Evolutionary conservation across 2,113 vertebrate genomes (phyloP), one percentile per base, ranked within the genome.

Genomic region (Microtus pennsylvanicus): DNA sequence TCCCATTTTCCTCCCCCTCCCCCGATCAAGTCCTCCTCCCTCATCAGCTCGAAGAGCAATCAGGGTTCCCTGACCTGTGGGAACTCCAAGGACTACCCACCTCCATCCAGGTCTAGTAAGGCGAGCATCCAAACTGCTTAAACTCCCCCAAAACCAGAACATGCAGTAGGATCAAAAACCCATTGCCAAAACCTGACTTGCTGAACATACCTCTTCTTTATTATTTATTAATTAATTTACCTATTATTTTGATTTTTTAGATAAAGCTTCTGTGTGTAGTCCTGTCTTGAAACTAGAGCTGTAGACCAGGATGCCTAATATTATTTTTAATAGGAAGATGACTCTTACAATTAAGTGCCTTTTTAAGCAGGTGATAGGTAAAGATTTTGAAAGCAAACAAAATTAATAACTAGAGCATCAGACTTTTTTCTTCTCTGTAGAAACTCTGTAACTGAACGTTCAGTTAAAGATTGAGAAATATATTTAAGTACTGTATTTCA

Each of bases 401-500:
- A 81, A 95, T 88, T 90, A 80, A 82, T 55, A 90, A 75, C 4
- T 21, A 67, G 21, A 72, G 16, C 11, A 58, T 90, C n/a, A 52
- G 21, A 22, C 1, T 90, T 63, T 90, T 77, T 69, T 70, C 58
- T 94, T 76, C 45, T 67, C 65, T 92, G 89, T 14, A 77, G 81
- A 72, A 85, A 77, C 45, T 77, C 30, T 96, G 21, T 50, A 95
- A n/a, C 45, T 33, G 58, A 94, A 85, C 2, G 33, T 22, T 77
- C 12, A 69, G 19, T 80, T 96, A 69, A 93, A 95, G 52, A 91
- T 42, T 94, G 61, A 91, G 87, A 96, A 89, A 93, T 91, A 65
- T 72, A 88, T 63, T 89, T 74, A 89, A 96, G 67, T 11, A 74
- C 72, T 87, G 88, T 75, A 89, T 89, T 94, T 94, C 74, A 75